Conservation (phyloP, 1,140 invertebrate genomes). For the Lasioglossum albipes region DNA sequence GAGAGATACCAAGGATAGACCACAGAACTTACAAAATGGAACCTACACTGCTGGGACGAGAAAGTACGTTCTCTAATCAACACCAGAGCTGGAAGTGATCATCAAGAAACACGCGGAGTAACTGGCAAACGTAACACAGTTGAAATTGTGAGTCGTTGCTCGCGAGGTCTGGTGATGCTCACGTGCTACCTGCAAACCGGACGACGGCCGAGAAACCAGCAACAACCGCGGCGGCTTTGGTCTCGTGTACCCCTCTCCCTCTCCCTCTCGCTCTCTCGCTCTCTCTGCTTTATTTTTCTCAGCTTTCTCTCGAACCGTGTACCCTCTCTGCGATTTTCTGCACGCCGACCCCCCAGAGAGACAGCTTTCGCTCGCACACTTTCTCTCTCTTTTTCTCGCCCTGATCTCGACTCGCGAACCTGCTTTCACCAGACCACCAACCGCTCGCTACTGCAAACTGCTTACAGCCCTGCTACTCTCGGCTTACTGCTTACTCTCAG, state of each 20-base stretch:
- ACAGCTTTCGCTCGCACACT: constrained; percentile 43
- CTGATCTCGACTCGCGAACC: constrained; percentile 67
- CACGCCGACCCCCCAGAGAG: constrained; percentile 56
- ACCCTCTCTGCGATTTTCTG: constrained; percentile 54
- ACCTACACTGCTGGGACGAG: constrained; percentile 27
- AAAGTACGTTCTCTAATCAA: constrained; percentile 21
- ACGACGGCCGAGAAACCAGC: constrained; percentile 52
- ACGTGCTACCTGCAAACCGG: constrained; percentile 60
- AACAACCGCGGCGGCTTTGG: constrained; percentile 51
- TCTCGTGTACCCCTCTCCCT: constrained; percentile 37
- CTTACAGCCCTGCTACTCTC: constrained; percentile 77
- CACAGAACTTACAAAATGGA: constrained; percentile 28
- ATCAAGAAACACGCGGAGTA: constrained; percentile 26
- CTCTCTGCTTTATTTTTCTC: constrained; percentile 42
- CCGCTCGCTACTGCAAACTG: constrained; percentile 77
- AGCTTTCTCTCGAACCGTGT: constrained; percentile 17
- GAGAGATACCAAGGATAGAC: constrained; percentile 1
- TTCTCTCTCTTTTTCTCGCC: constrained; percentile 49
- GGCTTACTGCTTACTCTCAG: constrained; percentile 79
- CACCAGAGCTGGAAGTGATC: constrained; percentile 24
- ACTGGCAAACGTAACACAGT: constrained; percentile 39
- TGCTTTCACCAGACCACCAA: constrained; percentile 72
- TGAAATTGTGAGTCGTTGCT: constrained; percentile 48
- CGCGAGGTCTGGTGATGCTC: constrained; percentile 73
- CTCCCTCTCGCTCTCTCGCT: constrained; percentile 18